A percentile compares a stretch with the other conserved stretches of the same genome.
phyloP scores from a whole-genome alignment of 2,888 invertebrate species.

The Megaustenia siamemsis region DNA sequence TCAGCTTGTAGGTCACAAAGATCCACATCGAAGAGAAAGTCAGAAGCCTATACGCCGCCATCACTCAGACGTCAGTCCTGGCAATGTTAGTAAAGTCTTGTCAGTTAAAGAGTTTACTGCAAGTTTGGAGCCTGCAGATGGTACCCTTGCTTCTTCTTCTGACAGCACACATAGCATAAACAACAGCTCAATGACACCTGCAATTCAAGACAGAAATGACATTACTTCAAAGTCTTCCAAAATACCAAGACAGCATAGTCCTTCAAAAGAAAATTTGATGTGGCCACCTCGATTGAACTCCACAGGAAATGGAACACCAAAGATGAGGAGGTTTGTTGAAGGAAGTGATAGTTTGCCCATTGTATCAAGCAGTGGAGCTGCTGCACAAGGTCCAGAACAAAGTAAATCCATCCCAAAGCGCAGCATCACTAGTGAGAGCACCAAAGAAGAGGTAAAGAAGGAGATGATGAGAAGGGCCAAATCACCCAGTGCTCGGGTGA shows the following conservation, averaged over 20 bases:
- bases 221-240: conserved; percentile 55
- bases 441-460: conserved; percentile 69
- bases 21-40: conserved; percentile 62
- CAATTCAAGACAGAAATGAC: background rate
- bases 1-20: conserved; percentile 57
- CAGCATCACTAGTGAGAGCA: conserved; percentile 62
- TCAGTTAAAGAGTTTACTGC: conserved; percentile 62
- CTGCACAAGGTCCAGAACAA: conserved; percentile 47
- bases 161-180: conserved; percentile 35
- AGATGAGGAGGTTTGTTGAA: conserved; percentile 69
- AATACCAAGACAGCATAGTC: conserved; percentile 57
- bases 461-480: conserved; percentile 67
- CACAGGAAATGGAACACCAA: conserved; percentile 37
- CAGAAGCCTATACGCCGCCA: conserved; percentile 65
- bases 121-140: conserved; percentile 37
- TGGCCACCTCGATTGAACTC: conserved; percentile 27
- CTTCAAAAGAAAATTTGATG: conserved; percentile 46
- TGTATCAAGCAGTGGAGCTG: conserved; percentile 15
- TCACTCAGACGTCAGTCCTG: conserved; percentile 74
- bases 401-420: conserved; percentile 49
- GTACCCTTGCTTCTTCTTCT: background rate
- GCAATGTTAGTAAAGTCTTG: conserved; percentile 70
- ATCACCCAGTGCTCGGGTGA: conserved; percentile 77
- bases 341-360: conserved; percentile 68
- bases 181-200: conserved; percentile 1